These are phyloP conservation scores for Troilus luridus DNA, from an alignment of 2,888 invertebrate genomes.

Conservation along the genomic window DNA sequence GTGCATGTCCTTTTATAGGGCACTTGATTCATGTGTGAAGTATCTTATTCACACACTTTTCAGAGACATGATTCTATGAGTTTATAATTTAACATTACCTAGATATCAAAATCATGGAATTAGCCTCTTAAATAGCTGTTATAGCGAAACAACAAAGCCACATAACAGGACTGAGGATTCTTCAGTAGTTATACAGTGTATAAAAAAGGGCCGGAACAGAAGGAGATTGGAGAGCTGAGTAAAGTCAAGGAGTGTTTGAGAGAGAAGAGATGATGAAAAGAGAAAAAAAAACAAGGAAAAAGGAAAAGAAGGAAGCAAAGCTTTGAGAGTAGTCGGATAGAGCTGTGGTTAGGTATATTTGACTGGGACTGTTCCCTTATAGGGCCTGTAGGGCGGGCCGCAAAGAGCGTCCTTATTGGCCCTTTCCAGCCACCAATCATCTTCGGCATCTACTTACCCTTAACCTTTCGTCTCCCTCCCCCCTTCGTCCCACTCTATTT, in stretches of 20 bases:
- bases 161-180: neutral
- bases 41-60: too few species aligned
- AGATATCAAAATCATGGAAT: neutral
- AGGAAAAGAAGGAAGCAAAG: neutral
- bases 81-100: too few species aligned
- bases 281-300: neutral
- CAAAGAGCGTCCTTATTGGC: slow-evolving; percentile 36
- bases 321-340: slow-evolving; percentile 25
- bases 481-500: neutral
- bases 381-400: neutral
- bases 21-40: too few species aligned
- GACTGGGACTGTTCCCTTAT: slow-evolving; percentile 10
- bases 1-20: too few species aligned
- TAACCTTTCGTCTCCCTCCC: neutral
- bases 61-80: too few species aligned
- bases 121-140: neutral
- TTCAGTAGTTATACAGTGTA: neutral
- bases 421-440: slow-evolving; percentile 10
- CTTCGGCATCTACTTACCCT: neutral
- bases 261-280: slow-evolving; percentile 6
- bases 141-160: neutral
- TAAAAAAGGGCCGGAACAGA: neutral
- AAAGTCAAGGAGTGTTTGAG: slow-evolving; percentile 27
- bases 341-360: slow-evolving; percentile 40
- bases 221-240: slow-evolving; percentile 34